Percentiles rank a stretch among this genome's conserved stretches.
Evolutionary conservation across 2,797 vertebrate genomes (phyloP).

Genomic region (Lithobates sylvaticus): DNA sequence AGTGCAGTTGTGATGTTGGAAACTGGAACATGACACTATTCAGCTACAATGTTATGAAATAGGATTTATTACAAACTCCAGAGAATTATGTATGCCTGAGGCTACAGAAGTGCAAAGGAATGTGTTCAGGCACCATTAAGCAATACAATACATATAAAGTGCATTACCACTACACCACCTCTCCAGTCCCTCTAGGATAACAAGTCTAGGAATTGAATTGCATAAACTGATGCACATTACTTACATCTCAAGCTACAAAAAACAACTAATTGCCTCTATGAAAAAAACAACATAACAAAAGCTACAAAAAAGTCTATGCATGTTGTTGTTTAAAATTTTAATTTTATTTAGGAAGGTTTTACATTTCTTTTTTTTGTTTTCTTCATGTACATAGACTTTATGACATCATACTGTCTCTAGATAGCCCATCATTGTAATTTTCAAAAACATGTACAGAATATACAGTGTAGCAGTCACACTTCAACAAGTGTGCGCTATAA

Average conservation of each 20-base stretch:
- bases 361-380: neutral
- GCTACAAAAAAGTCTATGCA: neutral
- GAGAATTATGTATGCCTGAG: slow-evolving; percentile 48
- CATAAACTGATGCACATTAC: slow-evolving; percentile 35
- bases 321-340: neutral
- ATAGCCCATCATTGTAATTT: too few relatives aligned
- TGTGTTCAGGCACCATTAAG: slow-evolving; percentile 47
- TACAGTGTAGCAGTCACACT: too few relatives aligned
- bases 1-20: slow-evolving; percentile 26
- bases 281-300: slow-evolving; percentile 1
- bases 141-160: slow-evolving; percentile 47
- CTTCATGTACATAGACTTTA: neutral
- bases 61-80: slow-evolving; percentile 48
- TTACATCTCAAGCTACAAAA: slow-evolving; percentile 14
- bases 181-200: slow-evolving; percentile 30
- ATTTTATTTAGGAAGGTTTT: neutral
- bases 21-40: slow-evolving; percentile 42
- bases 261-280: neutral
- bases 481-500: too few relatives aligned
- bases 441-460: too few relatives aligned
- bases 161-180: neutral
- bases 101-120: slow-evolving; percentile 46
- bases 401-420: neutral
- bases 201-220: slow-evolving; percentile 21
- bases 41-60: slow-evolving; percentile 39